Evolutionary conservation across 2,797 vertebrate species (phyloP), one percentile per base, ranked within the genome.

Genomic region (Squalus acanthias): DNA sequence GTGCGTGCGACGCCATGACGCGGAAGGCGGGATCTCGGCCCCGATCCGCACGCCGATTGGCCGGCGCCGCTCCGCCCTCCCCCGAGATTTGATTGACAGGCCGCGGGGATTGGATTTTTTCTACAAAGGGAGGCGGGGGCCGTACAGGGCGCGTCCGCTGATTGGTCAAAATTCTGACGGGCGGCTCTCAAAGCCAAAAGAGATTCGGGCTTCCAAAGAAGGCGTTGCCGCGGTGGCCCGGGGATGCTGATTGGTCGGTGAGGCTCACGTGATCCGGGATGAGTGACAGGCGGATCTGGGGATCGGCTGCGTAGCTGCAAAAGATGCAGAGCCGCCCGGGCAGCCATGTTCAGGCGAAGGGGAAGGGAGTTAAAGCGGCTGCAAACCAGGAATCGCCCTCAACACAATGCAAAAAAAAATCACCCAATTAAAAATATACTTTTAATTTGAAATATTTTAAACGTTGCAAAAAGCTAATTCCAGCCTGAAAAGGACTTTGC

Each of bases 191-290:
- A 0, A 33, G 0, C 94, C 94, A 74, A 15, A 33, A 17, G 94
- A 0, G 0, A 8, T 3, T 7, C 0, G 3, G 65, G 0, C 0
- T 0, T 17, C 7, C 7, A 5, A 29, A 6, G 67, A 12, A 65
- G 92, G 92, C 92, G n/a, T 22, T 10, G 39, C 17, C n/a, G 1
- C 0, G 0, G 53, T 57, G 53, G 53, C 0, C 0, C 24, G 1
- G 20, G 39, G 12, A 1, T 9, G 6, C 22, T 24, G 92, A 70
- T 46, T 95, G 67, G 92, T 9, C 22, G 22, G 2, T 24, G 92
- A 24, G 17, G 92, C 4, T 8, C 82, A n/a, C 9, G 39, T 9
- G 15, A 3, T 46, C 20, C 0, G 39, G 2, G 39, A 24, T 95
- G 65, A 95, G 70, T 69, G 92, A 95, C 67, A 70, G 88, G 65